Conservation (phyloP, 1,140 invertebrate genomes). For the Bombyx mori region DNA sequence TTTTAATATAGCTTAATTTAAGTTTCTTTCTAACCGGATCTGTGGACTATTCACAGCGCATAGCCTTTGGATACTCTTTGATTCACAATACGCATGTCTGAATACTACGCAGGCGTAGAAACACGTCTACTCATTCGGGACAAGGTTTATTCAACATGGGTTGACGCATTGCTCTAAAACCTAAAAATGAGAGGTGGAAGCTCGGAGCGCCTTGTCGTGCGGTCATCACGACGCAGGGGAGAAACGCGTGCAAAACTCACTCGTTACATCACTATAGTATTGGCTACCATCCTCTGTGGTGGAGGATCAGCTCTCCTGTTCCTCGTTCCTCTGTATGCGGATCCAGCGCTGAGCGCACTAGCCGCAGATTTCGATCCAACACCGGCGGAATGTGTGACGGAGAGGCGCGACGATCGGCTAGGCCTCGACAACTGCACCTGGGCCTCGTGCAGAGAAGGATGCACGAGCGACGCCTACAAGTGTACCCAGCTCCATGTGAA, state of each 20-base stretch:
- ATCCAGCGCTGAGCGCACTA: slow-evolving; percentile 90
- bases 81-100: slow-evolving; percentile 23
- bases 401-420: slow-evolving; percentile 80
- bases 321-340: slow-evolving; percentile 89
- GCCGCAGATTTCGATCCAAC: slow-evolving; percentile 85
- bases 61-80: no score
- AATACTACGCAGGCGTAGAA: slow-evolving; percentile 32
- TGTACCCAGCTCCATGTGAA: slow-evolving; percentile 90
- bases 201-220: slow-evolving; percentile 84
- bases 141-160: slow-evolving; percentile 49
- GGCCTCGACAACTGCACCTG: slow-evolving; percentile 88
- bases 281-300: slow-evolving; percentile 83
- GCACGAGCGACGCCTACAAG: slow-evolving; percentile 88
- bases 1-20: no score
- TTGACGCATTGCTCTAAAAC: slow-evolving; percentile 50
- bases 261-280: slow-evolving; percentile 84
- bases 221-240: slow-evolving; percentile 76
- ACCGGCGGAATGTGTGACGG: slow-evolving; percentile 84
- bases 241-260: slow-evolving; percentile 78
- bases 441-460: slow-evolving; percentile 90
- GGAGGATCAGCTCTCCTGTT: slow-evolving; percentile 88
- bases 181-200: slow-evolving; percentile 83
- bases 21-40: no score
- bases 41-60: no score
- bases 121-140: slow-evolving; percentile 24